phyloP scores from a whole-genome alignment of 2,113 vertebrate species.

The Sceloporus undulatus region DNA sequence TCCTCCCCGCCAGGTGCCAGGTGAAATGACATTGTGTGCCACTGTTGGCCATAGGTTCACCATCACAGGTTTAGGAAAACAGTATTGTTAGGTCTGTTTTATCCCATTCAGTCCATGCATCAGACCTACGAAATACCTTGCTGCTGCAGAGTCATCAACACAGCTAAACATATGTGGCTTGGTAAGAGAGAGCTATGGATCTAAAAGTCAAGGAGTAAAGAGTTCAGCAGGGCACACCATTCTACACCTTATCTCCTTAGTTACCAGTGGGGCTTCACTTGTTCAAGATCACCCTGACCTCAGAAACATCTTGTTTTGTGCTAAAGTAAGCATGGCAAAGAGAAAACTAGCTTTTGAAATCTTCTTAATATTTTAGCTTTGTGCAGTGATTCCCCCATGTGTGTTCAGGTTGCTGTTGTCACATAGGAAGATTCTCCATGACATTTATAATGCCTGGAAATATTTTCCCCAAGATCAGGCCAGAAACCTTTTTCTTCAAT shows the following conservation, averaged over 20 bases:
- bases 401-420: neutral
- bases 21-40: too few species aligned
- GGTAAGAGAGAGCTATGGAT: neutral
- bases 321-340: neutral
- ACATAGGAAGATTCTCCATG: neutral
- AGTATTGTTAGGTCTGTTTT: neutral
- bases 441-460: neutral
- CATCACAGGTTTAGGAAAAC: neutral
- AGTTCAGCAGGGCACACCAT: neutral
- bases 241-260: neutral
- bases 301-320: neutral
- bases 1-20: too few species aligned
- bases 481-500: neutral
- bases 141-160: neutral
- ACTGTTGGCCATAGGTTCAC: too few species aligned
- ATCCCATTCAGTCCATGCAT: neutral
- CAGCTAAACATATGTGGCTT: neutral
- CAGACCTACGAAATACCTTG: neutral
- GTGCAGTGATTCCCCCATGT: neutral
- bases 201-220: neutral
- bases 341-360: neutral
- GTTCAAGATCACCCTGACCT: neutral
- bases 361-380: constrained; percentile 1
- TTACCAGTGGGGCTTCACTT: neutral
- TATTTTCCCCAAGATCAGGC: neutral